A percentile compares a stretch with the other conserved stretches of the same genome.
phyloP scores from a whole-genome alignment of 2,888 invertebrate species.

The Venustoraphidia nigricollis region DNA sequence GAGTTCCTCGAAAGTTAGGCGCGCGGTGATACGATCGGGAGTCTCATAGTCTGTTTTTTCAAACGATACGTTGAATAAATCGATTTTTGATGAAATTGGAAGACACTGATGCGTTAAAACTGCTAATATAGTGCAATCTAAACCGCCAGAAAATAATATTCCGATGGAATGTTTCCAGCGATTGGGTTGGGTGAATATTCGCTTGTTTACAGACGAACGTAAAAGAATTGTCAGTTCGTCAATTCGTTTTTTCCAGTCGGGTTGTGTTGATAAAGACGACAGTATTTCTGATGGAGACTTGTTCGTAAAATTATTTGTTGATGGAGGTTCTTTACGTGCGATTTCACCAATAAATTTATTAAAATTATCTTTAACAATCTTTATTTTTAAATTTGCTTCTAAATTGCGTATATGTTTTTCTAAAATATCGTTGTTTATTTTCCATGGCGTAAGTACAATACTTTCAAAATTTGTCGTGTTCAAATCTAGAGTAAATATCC shows the following conservation, averaged over 20 bases:
- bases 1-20: conserved; percentile 52
- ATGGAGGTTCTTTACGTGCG: no score
- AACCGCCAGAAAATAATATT: conserved; percentile 87
- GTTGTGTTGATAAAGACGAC: no score
- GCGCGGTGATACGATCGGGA: conserved; percentile 74
- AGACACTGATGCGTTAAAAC: conserved; percentile 58
- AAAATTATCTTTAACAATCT: conserved; percentile 15
- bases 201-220: conserved; percentile 34
- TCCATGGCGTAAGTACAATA: conserved; percentile 30
- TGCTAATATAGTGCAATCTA: conserved; percentile 89
- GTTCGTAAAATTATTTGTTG: no score
- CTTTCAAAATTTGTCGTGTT: conserved; percentile 19
- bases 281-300: no score
- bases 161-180: conserved; percentile 51
- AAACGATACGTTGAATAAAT: conserved; percentile 92
- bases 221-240: no score
- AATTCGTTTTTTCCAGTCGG: no score
- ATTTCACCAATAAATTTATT: background rate
- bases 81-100: conserved; percentile 52
- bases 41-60: conserved; percentile 45
- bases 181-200: conserved; percentile 43
- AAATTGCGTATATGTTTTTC: conserved; percentile 22
- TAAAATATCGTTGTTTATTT: conserved; percentile 21
- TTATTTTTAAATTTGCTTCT: conserved; percentile 19
- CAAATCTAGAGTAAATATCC: conserved; percentile 35